A percentile compares a stretch with the other conserved stretches of the same genome.
phyloP scores from a whole-genome alignment of 2,797 vertebrate genomes.

The Poeciliopsis gracilis region DNA sequence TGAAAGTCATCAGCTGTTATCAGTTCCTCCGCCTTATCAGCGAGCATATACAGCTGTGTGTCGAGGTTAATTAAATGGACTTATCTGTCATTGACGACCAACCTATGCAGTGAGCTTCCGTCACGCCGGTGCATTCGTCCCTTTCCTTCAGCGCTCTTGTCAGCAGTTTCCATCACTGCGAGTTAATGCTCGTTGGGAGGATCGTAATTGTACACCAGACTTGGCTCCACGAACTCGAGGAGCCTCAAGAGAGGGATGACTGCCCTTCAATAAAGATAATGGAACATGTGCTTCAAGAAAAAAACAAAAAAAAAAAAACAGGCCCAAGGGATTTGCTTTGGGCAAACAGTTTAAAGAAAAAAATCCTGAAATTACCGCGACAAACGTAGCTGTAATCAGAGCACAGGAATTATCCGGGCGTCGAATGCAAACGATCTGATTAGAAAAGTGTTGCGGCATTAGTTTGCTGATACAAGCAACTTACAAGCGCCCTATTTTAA shows the following conservation, averaged over 20 bases:
- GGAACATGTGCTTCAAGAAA: constrained; percentile 23
- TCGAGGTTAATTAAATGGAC: constrained; percentile 37
- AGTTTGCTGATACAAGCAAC: constrained; percentile 33
- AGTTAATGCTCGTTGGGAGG: constrained; percentile 52
- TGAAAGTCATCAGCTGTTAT: constrained; percentile 16
- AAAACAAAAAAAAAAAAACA: neutral
- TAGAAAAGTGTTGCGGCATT: constrained; percentile 19
- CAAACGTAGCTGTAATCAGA: constrained; percentile 32
- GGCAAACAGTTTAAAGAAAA: constrained; percentile 15
- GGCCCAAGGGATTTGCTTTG: constrained; percentile 7
- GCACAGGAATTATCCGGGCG: neutral
- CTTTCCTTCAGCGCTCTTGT: constrained; percentile 35
- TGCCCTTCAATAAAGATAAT: constrained; percentile 48
- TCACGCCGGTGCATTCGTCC: constrained; percentile 47
- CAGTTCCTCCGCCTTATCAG: constrained; percentile 1
- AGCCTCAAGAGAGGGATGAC: constrained; percentile 30
- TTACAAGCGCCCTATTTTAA: constrained; percentile 17
- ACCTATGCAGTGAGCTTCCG: constrained; percentile 42
- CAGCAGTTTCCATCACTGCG: constrained; percentile 59
- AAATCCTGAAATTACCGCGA: constrained; percentile 26
- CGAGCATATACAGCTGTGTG: neutral
- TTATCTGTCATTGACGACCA: constrained; percentile 43
- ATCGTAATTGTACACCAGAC: constrained; percentile 56
- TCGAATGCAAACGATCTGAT: constrained; percentile 37
- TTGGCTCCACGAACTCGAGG: constrained; percentile 24